Evolutionary conservation across 2,797 vertebrate genomes (phyloP).

Genomic region (Chloroceryle amazona): DNA sequence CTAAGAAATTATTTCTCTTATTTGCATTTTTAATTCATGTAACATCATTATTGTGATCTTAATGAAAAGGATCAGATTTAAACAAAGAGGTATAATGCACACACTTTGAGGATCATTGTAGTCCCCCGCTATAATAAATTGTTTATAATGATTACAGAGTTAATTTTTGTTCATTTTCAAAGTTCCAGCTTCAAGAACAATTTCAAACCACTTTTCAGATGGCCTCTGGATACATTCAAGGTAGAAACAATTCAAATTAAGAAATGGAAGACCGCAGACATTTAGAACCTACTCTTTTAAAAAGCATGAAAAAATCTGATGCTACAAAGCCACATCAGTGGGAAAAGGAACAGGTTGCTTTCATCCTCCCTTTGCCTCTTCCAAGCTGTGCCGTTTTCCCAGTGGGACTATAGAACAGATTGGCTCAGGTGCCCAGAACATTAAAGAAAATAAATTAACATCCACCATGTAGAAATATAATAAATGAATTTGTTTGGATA

Average conservation of each 20-base stretch:
- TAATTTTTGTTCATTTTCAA: background rate
- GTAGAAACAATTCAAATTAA: background rate
- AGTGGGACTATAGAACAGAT: background rate
- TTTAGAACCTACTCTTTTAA: background rate
- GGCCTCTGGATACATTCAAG: background rate
- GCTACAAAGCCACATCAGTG: background rate
- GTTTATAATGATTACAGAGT: background rate
- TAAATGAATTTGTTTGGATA: background rate
- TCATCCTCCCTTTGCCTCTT: background rate
- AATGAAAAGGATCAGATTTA: background rate
- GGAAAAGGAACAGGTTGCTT: conserved; percentile 2
- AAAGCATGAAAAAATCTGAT: background rate
- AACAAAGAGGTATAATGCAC: background rate
- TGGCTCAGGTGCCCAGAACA: conserved; percentile 43
- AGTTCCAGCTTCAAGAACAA: background rate
- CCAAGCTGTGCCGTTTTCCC: background rate
- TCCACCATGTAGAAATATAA: background rate
- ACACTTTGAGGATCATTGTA: background rate
- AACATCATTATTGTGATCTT: background rate
- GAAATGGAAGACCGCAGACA: background rate
- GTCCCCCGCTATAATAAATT: background rate
- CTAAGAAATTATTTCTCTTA: background rate
- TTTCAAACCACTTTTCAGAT: background rate
- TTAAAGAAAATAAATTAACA: conserved; percentile 45
- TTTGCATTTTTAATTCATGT: background rate